These are phyloP conservation scores for Percopsis transmontana DNA, from an alignment of 2,113 vertebrate genomes.

Conservation along the genomic window DNA sequence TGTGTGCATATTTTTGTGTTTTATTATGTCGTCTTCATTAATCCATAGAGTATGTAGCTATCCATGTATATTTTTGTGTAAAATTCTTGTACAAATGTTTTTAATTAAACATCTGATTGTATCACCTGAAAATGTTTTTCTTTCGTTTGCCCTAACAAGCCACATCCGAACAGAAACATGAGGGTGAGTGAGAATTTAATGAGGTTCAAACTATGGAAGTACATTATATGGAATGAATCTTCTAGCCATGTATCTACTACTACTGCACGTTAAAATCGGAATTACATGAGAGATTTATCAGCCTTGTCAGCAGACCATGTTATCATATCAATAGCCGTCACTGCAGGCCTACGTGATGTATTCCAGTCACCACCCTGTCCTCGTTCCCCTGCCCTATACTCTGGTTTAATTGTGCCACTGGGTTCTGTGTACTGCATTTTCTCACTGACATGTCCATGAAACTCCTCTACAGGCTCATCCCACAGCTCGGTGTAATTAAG, in stretches of 20 bases:
- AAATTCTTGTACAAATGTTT: constrained; percentile 89
- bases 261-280: too few species aligned
- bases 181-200: not conserved
- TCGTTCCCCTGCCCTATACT: constrained; percentile 28
- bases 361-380: constrained; percentile 22
- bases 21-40: constrained; percentile 55
- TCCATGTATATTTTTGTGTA: constrained; percentile 86
- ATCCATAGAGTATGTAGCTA: constrained; percentile 68
- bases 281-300: too few species aligned
- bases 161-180: not conserved
- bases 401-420: constrained; percentile 45
- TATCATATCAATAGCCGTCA: too few species aligned
- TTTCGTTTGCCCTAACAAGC: not conserved
- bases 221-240: too few species aligned
- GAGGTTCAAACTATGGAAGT: not conserved
- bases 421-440: constrained; percentile 38
- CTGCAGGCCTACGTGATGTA: not conserved
- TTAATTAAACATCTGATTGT: constrained; percentile 79
- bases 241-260: too few species aligned
- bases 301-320: too few species aligned
- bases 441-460: constrained; percentile 57
- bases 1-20: constrained; percentile 46
- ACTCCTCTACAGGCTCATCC: constrained; percentile 55
- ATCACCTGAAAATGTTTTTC: constrained; percentile 43
- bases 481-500: constrained; percentile 67